Percentiles rank a stretch among this genome's conserved stretches.
Conservation (phyloP, 1,140 invertebrate species). For the Bactericera cockerelli region DNA sequence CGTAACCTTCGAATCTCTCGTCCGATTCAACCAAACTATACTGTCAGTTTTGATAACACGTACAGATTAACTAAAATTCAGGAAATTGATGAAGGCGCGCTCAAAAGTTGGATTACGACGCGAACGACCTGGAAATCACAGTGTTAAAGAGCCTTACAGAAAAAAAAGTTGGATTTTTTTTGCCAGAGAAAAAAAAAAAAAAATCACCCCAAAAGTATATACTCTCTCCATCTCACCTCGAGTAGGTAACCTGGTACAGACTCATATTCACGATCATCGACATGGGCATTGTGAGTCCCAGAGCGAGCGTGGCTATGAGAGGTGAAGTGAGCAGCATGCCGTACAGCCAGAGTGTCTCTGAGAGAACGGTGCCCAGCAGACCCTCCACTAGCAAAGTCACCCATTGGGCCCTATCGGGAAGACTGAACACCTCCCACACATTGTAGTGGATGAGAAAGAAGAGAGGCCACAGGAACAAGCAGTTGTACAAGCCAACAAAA, state of each 20-base stretch:
- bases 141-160: too few species aligned
- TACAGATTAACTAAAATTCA: too few species aligned
- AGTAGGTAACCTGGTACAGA: not conserved
- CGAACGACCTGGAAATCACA: too few species aligned
- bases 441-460: constrained; percentile 69
- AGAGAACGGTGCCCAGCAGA: constrained; percentile 36
- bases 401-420: constrained; percentile 64
- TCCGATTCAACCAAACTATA: too few species aligned
- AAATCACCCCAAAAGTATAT: too few species aligned
- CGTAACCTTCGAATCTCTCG: too few species aligned
- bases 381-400: constrained; percentile 65
- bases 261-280: not conserved
- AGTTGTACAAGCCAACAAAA: constrained; percentile 73
- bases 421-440: constrained; percentile 59
- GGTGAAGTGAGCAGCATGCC: not conserved
- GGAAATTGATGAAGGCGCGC: too few species aligned
- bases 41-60: too few species aligned
- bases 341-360: not conserved
- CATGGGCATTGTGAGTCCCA: not conserved
- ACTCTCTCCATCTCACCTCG: too few species aligned
- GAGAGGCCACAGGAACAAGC: constrained; percentile 67
- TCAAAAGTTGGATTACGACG: too few species aligned
- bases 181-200: too few species aligned
- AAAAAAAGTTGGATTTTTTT: too few species aligned
- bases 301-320: not conserved